Conservation (phyloP, 2,797 vertebrate genomes). For the Lemur catta region DNA sequence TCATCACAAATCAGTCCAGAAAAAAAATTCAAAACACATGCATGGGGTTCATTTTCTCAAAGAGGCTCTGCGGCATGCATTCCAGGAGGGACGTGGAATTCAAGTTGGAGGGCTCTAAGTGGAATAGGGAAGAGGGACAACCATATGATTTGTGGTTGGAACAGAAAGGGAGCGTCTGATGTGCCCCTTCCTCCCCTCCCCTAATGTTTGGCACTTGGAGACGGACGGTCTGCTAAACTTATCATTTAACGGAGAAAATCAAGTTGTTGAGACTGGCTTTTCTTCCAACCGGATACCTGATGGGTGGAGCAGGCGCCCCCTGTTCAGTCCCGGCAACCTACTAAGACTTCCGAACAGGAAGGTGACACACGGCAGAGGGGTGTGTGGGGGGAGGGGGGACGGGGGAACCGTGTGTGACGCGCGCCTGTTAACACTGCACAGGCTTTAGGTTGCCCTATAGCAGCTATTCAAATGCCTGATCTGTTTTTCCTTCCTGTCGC, state of each 20-base stretch:
- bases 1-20: constrained; percentile 65
- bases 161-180: constrained; percentile 24
- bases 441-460: constrained; percentile 36
- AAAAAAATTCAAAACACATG: constrained; percentile 71
- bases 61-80: constrained; percentile 7
- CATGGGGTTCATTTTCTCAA: constrained; percentile 44
- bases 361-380: constrained; percentile 65
- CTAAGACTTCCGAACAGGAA: constrained; percentile 84
- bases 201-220: constrained; percentile 59
- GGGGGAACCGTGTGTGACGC: not conserved
- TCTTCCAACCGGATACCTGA: constrained; percentile 81
- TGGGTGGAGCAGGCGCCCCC: constrained; percentile 83
- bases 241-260: constrained; percentile 68
- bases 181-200: not conserved
- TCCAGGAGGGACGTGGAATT: constrained; percentile 51
- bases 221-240: constrained; percentile 72
- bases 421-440: not conserved
- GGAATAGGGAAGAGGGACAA: constrained; percentile 39
- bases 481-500: constrained; percentile 70
- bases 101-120: constrained; percentile 18
- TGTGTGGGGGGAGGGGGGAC: not conserved
- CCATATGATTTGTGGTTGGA: constrained; percentile 67
- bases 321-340: constrained; percentile 79
- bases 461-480: constrained; percentile 27
- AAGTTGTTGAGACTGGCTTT: constrained; percentile 78